Evolutionary conservation across 2,797 vertebrate genomes (phyloP).

Genomic region (Squalus acanthias): DNA sequence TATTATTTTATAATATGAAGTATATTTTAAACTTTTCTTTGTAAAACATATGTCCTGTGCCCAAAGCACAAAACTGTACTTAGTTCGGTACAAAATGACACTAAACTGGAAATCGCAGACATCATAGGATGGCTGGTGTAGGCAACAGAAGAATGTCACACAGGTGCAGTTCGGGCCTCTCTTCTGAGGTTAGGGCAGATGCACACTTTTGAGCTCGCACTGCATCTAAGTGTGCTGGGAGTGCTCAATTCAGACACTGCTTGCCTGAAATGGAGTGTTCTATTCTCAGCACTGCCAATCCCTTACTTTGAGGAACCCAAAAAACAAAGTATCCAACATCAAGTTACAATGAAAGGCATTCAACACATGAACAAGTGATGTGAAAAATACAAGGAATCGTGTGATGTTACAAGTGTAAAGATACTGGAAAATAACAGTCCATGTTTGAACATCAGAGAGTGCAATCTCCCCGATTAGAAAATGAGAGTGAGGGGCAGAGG

Average conservation of each 20-base stretch:
- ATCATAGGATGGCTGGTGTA: background rate
- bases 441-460: background rate
- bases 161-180: background rate
- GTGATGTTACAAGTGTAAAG: background rate
- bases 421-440: background rate
- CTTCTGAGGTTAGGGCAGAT: background rate
- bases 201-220: background rate
- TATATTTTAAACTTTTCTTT: background rate
- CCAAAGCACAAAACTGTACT: background rate
- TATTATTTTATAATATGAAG: background rate
- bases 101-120: background rate
- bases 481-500: background rate
- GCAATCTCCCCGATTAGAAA: background rate
- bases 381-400: background rate
- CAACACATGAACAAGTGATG: background rate
- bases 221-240: background rate
- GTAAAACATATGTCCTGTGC: no score
- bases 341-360: background rate
- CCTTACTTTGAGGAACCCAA: background rate
- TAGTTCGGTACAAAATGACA: background rate
- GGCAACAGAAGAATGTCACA: no score
- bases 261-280: background rate
- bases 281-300: background rate
- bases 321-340: background rate
- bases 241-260: background rate